These are phyloP conservation scores for Parapristionchus giblindavisi DNA, from an alignment of 2,888 invertebrate genomes.

Conservation along the genomic window DNA sequence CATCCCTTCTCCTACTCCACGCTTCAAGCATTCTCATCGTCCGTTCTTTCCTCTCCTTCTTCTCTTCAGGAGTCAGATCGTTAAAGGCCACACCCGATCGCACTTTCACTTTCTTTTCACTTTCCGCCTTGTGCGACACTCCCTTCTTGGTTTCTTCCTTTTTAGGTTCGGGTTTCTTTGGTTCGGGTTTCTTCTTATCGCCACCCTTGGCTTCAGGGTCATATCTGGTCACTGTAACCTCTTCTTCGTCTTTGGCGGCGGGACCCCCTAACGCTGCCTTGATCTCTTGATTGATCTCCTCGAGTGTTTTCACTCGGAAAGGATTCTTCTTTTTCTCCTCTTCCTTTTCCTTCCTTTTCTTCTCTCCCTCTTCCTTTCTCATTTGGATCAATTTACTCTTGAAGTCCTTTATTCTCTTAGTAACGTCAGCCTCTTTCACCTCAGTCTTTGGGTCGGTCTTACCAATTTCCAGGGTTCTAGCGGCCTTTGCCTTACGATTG, in stretches of 20 bases:
- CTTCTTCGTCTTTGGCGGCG: not conserved
- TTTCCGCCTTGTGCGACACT: not conserved
- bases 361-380: not conserved
- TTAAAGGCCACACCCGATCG: too few species aligned
- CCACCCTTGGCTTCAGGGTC: not conserved
- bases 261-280: not conserved
- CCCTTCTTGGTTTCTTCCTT: not conserved
- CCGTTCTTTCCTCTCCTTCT: too few species aligned
- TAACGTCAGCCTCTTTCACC: not conserved
- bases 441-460: not conserved
- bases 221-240: not conserved
- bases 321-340: constrained; percentile 6
- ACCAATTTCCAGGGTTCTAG: too few species aligned
- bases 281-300: too few species aligned
- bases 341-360: not conserved
- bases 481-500: too few species aligned
- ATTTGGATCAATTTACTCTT: not conserved
- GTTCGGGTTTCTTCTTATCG: not conserved
- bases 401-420: not conserved
- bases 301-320: too few species aligned
- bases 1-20: too few species aligned
- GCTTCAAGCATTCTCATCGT: too few species aligned
- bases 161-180: not conserved
- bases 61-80: too few species aligned
- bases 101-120: not conserved